A percentile compares a stretch with the other conserved stretches of the same genome.
These are phyloP conservation scores for Standfussiana lucernea DNA, from an alignment of 2,888 invertebrate species.

Conservation along the genomic window DNA sequence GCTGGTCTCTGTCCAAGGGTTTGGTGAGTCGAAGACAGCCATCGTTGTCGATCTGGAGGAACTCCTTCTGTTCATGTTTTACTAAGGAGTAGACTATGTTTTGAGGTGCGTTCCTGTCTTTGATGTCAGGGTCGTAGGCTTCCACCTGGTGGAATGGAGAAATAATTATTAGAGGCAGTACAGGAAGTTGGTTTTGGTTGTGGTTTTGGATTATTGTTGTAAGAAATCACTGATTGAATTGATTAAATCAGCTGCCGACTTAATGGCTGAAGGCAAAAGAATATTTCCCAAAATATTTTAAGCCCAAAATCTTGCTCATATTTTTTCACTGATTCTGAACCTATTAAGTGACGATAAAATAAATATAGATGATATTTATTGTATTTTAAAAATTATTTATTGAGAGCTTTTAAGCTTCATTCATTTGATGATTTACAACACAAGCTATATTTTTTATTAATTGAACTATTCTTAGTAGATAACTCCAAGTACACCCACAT, in stretches of 20 bases:
- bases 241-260: background rate
- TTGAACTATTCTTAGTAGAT: background rate
- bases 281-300: too few relatives aligned
- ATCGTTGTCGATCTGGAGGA: constrained; percentile 93
- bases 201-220: background rate
- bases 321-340: too few relatives aligned
- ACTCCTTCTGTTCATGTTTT: constrained; percentile 93
- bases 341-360: background rate
- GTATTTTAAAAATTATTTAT: too few relatives aligned
- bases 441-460: background rate
- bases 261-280: background rate
- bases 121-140: constrained; percentile 97
- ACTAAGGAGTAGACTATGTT: constrained; percentile 94
- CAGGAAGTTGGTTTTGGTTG: too few relatives aligned
- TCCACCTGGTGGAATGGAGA: constrained; percentile 83
- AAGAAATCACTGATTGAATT: background rate
- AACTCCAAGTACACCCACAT: too few relatives aligned
- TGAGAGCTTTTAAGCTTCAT: background rate
- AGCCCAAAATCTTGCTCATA: too few relatives aligned
- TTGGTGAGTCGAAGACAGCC: constrained; percentile 94
- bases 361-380: background rate
- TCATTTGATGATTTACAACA: background rate
- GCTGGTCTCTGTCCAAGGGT: constrained; percentile 97
- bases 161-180: too few relatives aligned
- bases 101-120: constrained; percentile 93